Evolutionary conservation across 2,797 vertebrate species (phyloP).

Genomic region (Xiphorhynchus erythropygius): DNA sequence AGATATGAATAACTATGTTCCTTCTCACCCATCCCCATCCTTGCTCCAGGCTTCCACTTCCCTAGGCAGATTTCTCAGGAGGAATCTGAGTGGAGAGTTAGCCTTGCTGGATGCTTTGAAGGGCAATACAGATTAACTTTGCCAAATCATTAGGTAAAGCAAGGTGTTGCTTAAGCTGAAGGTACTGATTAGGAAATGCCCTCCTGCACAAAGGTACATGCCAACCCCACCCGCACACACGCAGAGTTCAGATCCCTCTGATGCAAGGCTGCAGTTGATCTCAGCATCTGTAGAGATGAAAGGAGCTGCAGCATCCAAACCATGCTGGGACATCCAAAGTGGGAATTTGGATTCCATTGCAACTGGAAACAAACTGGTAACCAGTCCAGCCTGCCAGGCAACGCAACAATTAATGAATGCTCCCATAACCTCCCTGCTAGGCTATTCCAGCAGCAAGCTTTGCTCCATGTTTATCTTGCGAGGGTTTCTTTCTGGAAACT

Average conservation of each 20-base stretch:
- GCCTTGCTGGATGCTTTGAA: conserved; percentile 35
- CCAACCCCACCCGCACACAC: neutral
- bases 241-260: neutral
- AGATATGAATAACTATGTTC: conserved; percentile 1
- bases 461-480: neutral
- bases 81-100: neutral
- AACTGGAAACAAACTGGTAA: conserved; percentile 14
- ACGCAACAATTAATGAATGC: neutral
- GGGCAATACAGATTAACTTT: neutral
- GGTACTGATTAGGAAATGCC: conserved; percentile 37
- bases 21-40: conserved; percentile 6
- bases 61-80: neutral
- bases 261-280: conserved; percentile 8
- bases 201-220: neutral
- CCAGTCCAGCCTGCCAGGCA: conserved; percentile 35
- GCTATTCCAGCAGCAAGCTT: neutral
- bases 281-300: conserved; percentile 32
- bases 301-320: conserved; percentile 33
- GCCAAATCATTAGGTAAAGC: conserved; percentile 49
- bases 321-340: neutral
- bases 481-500: neutral
- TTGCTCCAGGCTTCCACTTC: neutral
- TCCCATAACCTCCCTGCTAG: neutral
- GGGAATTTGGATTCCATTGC: neutral
- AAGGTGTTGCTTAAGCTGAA: conserved; percentile 28